These are phyloP conservation scores for Acanthis flammea DNA, from an alignment of 2,797 vertebrate species.

Conservation along the genomic window DNA sequence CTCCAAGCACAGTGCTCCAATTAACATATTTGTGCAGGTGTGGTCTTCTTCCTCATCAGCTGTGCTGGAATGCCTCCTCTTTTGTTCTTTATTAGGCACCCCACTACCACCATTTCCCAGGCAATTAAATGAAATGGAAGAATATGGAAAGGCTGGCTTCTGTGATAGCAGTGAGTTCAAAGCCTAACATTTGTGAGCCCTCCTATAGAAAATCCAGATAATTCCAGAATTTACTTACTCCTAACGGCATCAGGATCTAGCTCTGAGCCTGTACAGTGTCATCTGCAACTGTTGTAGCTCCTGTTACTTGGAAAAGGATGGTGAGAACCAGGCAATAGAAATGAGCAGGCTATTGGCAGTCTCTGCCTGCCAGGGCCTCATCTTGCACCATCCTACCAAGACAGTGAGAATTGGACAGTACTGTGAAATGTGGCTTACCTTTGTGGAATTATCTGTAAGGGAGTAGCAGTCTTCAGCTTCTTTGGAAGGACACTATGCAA, in stretches of 20 bases:
- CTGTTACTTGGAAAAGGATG: neutral
- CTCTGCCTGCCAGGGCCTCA: neutral
- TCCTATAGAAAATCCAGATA: neutral
- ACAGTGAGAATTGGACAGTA: neutral
- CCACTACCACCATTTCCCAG: neutral
- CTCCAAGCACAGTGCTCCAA: neutral
- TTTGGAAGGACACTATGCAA: neutral
- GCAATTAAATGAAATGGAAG: neutral
- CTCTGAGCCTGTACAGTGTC: neutral
- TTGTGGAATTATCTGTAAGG: neutral
- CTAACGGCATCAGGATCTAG: neutral
- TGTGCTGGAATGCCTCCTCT: neutral
- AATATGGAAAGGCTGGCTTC: neutral
- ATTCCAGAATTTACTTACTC: neutral
- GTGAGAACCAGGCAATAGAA: neutral
- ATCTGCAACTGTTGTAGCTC: neutral
- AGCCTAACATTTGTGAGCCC: neutral
- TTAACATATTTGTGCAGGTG: neutral
- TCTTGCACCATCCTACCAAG: neutral
- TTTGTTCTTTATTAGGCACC: neutral
- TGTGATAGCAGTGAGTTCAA: accelerated
- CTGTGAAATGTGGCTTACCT: neutral
- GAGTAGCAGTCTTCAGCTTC: neutral
- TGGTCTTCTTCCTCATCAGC: neutral
- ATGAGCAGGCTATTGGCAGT: neutral